Percentiles rank a stretch among this genome's conserved stretches.
Conservation (phyloP, 35 echinoderm and acorn worm species). For the Holothuria glaberrima region DNA sequence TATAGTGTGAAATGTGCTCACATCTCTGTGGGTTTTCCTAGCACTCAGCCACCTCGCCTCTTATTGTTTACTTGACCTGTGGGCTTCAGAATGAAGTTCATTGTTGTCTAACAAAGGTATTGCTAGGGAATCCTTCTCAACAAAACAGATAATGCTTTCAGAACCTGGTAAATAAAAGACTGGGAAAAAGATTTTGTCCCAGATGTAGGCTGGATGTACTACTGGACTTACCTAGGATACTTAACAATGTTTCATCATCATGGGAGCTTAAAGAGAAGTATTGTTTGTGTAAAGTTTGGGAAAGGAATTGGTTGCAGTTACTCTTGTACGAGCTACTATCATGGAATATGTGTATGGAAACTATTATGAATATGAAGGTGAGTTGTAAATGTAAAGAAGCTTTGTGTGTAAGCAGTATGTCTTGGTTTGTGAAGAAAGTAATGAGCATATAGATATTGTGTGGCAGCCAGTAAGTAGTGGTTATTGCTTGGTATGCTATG, state of each 20-base stretch:
- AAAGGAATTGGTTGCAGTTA: background rate
- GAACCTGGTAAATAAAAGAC: background rate
- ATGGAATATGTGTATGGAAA: conserved; percentile 46
- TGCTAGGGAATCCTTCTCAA: conserved; percentile 34
- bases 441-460: background rate
- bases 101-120: conserved; percentile 52
- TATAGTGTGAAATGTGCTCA: background rate
- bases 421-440: no score
- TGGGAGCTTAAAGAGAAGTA: background rate
- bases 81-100: conserved; percentile 32
- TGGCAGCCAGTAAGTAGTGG: no score
- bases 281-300: background rate
- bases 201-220: background rate
- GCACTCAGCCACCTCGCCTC: background rate
- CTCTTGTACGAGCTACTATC: background rate
- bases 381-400: background rate
- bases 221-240: background rate
- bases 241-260: conserved; percentile 12
- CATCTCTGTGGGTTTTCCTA: background rate
- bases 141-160: background rate
- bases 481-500: background rate
- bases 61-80: conserved; percentile 48
- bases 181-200: background rate
- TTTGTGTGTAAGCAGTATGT: background rate
- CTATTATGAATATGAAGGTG: conserved; percentile 1